phyloP scores from a whole-genome alignment of 2,888 invertebrate genomes.

The Dimorphilus gyrociliatus region DNA sequence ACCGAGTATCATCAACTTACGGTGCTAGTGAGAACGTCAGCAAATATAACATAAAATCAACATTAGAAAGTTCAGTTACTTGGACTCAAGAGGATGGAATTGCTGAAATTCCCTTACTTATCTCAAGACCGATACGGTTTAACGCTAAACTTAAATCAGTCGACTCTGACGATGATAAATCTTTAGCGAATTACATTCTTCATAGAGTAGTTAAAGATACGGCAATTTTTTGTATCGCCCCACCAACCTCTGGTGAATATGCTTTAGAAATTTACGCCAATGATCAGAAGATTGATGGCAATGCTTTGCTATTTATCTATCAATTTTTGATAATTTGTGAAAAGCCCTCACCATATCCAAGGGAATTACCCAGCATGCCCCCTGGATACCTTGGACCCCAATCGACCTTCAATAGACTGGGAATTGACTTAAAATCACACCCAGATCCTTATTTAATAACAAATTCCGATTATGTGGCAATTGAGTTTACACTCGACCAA shows the following conservation, averaged over 20 bases:
- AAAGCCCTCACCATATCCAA: slow-evolving; percentile 22
- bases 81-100: too few relatives aligned
- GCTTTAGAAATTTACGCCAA: slow-evolving; percentile 36
- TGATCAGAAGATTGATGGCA: slow-evolving; percentile 32
- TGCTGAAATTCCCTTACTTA: slow-evolving; percentile 29
- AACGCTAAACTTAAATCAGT: slow-evolving; percentile 35
- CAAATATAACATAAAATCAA: slow-evolving; percentile 30
- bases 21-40: slow-evolving; percentile 29
- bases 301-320: slow-evolving; percentile 32
- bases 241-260: slow-evolving; percentile 31
- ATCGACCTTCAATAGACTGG: slow-evolving; percentile 31
- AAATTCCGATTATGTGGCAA: slow-evolving; percentile 22
- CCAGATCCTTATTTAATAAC: slow-evolving; percentile 32
- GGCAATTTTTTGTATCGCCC: slow-evolving; percentile 32
- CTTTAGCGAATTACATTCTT: slow-evolving; percentile 30
- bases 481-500: slow-evolving; percentile 18
- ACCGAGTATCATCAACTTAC: slow-evolving; percentile 36
- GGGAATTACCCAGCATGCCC: slow-evolving; percentile 27
- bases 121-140: slow-evolving; percentile 30
- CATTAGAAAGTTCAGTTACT: slow-evolving; percentile 24
- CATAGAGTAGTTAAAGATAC: slow-evolving; percentile 31
- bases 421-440: slow-evolving; percentile 24
- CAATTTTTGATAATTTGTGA: slow-evolving; percentile 33
- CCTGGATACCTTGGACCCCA: slow-evolving; percentile 35
- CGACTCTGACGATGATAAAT: slow-evolving; percentile 20